phyloP scores from a whole-genome alignment of 2,113 vertebrate species.

The Grallaria varia region DNA sequence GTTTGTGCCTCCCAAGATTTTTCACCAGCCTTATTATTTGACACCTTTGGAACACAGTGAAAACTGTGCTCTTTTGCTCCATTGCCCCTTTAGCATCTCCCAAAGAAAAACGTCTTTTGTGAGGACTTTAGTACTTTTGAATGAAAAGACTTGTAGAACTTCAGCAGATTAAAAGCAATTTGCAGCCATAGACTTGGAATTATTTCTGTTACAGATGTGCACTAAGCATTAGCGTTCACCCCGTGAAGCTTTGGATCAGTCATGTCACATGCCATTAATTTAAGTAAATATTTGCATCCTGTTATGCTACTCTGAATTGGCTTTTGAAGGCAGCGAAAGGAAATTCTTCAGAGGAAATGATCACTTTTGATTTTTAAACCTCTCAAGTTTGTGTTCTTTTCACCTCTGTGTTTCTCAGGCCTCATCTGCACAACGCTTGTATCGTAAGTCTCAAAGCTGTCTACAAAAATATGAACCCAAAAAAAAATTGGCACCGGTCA shows the following conservation, averaged over 20 bases:
- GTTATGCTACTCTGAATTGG: neutral
- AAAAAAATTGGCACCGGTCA: slow-evolving; percentile 67
- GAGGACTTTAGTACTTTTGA: neutral
- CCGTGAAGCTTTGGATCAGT: neutral
- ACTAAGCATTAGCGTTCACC: neutral
- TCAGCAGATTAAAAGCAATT: neutral
- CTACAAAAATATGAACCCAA: slow-evolving; percentile 72
- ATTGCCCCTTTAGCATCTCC: neutral
- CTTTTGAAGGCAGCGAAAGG: neutral
- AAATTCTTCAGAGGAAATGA: neutral
- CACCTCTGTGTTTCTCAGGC: slow-evolving; percentile 37
- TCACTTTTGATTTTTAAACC: slow-evolving; percentile 20
- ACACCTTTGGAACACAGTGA: neutral
- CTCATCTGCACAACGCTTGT: slow-evolving; percentile 61
- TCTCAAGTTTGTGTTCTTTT: slow-evolving; percentile 5
- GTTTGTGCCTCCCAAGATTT: neutral
- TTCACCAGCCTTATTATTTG: neutral
- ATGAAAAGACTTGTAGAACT: neutral
- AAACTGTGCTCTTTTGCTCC: neutral
- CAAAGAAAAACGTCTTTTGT: neutral
- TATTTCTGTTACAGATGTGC: neutral
- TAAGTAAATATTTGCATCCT: slow-evolving; percentile 5
- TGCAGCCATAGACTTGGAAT: neutral
- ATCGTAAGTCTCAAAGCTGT: slow-evolving; percentile 65
- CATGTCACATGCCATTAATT: neutral